Evolutionary conservation across 1,140 invertebrate species (phyloP).

Genomic region (Brachionus rotundiformis): DNA sequence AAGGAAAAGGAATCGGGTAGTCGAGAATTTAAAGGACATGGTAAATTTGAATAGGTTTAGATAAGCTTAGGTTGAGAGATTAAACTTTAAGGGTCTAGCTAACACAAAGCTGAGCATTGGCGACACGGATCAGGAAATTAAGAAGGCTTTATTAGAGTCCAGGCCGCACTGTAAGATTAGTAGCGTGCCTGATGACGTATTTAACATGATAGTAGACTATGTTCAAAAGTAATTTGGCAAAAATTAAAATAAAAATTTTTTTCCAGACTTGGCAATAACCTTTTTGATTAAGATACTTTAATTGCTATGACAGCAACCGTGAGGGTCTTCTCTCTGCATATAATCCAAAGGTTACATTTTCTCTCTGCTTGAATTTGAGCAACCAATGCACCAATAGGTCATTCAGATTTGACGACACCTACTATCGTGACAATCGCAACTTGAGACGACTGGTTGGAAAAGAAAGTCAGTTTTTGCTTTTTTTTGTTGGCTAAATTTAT

Average conservation of each 20-base stretch:
- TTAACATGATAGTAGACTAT: not conserved
- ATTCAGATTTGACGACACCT: conserved; percentile 35
- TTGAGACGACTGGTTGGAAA: not conserved
- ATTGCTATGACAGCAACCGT: conserved; percentile 18
- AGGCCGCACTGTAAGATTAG: not conserved
- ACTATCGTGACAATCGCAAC: conserved; percentile 20
- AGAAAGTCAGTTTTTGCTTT: not conserved
- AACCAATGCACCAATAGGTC: not conserved
- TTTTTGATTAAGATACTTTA: conserved; percentile 49
- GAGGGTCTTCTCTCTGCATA: conserved; percentile 25
- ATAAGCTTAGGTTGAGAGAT: not conserved
- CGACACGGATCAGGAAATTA: not conserved
- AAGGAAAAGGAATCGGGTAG: not conserved
- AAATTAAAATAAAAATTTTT: not conserved
- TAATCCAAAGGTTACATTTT: conserved; percentile 18
- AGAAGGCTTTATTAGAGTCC: not conserved
- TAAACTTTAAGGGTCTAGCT: conserved; percentile 28
- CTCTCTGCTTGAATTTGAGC: not conserved
- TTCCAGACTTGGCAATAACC: not conserved
- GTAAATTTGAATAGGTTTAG: conserved; percentile 16
- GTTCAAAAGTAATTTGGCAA: conserved; percentile 21
- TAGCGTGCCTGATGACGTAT: conserved; percentile 15
- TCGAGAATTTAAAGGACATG: conserved; percentile 31
- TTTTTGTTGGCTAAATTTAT: not conserved
- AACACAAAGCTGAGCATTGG: conserved; percentile 37